These are phyloP conservation scores for Pimpla rufipes DNA, from an alignment of 2,888 invertebrate genomes.

Conservation along the genomic window DNA sequence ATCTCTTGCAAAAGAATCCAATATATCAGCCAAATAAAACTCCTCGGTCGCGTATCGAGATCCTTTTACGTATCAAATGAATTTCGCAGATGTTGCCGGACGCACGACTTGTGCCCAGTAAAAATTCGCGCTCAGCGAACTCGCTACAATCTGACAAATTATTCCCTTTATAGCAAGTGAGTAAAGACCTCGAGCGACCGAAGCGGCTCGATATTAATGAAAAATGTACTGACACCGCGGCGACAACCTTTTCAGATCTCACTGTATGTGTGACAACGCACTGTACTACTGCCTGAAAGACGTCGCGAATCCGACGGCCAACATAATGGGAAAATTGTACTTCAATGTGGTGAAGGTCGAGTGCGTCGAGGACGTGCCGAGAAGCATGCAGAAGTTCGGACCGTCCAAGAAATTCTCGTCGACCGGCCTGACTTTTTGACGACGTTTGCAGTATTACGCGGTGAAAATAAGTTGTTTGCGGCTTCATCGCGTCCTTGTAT, in stretches of 20 bases:
- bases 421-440: slow-evolving; percentile 64
- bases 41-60: not conserved
- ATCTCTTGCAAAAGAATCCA: too few species aligned
- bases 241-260: slow-evolving; percentile 87
- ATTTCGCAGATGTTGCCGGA: slow-evolving; percentile 90
- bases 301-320: slow-evolving; percentile 90
- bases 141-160: slow-evolving; percentile 94
- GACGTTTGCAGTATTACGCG: slow-evolving; percentile 34
- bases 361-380: slow-evolving; percentile 88
- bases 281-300: slow-evolving; percentile 93
- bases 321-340: slow-evolving; percentile 93
- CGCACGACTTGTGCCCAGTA: slow-evolving; percentile 95
- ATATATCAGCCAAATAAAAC: slow-evolving; percentile 6
- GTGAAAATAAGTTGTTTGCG: slow-evolving; percentile 23
- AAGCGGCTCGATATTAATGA: slow-evolving; percentile 24
- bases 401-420: slow-evolving; percentile 64
- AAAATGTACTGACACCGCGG: not conserved
- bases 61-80: not conserved
- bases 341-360: slow-evolving; percentile 93
- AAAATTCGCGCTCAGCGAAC: slow-evolving; percentile 90
- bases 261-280: slow-evolving; percentile 94
- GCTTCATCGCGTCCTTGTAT: not conserved
- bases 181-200: slow-evolving; percentile 69
- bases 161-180: slow-evolving; percentile 93
- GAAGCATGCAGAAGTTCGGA: slow-evolving; percentile 41